phyloP scores from a whole-genome alignment of 2,113 vertebrate genomes.

The Sisor rabdophorus region DNA sequence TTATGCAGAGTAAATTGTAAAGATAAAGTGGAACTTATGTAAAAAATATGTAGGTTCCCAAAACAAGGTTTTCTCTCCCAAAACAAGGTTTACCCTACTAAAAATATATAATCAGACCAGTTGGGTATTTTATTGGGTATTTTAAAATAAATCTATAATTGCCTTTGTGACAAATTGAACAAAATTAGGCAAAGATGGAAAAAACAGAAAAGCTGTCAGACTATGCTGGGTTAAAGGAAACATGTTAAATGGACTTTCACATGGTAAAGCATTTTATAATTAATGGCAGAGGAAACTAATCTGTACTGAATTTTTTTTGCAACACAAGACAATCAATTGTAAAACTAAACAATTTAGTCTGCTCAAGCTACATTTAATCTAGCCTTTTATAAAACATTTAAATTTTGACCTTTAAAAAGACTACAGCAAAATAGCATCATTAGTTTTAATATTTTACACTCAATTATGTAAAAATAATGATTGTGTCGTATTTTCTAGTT shows the following conservation, averaged over 20 bases:
- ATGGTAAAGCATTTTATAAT: not conserved
- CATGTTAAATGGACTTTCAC: too few relatives aligned
- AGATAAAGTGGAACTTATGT: too few relatives aligned
- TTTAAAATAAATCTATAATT: not conserved
- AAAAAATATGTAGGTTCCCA: not conserved
- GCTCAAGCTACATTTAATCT: constrained; percentile 29
- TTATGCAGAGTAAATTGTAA: too few relatives aligned
- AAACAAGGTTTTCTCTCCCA: not conserved
- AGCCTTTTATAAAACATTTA: constrained; percentile 20
- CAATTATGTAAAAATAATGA: not conserved
- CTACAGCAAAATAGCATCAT: constrained; percentile 13
- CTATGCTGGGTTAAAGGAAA: too few relatives aligned
- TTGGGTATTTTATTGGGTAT: not conserved
- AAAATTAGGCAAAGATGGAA: not conserved
- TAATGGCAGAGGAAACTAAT: not conserved
- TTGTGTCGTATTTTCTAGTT: constrained; percentile 13
- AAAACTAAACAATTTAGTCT: constrained; percentile 21
- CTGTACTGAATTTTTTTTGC: not conserved
- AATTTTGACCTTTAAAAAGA: constrained; percentile 21
- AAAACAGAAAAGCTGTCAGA: not conserved
- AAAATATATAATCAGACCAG: too few relatives aligned
- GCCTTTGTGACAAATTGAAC: not conserved
- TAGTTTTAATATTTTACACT: constrained; percentile 17
- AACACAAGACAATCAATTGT: constrained; percentile 16
- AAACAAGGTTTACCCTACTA: not conserved